A percentile compares a stretch with the other conserved stretches of the same genome.
These are phyloP conservation scores for Pterobdella sp. DNA, from an alignment of 2,888 invertebrate species.

Conservation along the genomic window DNA sequence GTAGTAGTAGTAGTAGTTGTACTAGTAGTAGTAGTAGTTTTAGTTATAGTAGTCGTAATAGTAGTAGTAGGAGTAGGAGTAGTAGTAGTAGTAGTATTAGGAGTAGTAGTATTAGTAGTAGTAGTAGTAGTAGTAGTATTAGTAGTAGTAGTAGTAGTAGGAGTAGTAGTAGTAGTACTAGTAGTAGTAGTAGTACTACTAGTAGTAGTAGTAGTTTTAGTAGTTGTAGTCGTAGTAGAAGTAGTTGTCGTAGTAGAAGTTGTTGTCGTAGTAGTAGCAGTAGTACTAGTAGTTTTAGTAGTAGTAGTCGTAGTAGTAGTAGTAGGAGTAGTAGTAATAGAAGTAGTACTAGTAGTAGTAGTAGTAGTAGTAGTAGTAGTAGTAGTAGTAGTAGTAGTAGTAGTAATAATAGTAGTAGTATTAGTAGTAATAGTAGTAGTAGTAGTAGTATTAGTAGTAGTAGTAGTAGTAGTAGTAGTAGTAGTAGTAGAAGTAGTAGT, in stretches of 20 bases:
- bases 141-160: conserved; percentile 11
- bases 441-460: not conserved
- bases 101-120: not conserved
- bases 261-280: not conserved
- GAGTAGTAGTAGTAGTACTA: not conserved
- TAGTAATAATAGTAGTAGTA: conserved; percentile 12
- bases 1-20: not conserved
- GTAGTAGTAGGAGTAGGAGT: conserved; percentile 10
- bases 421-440: not conserved
- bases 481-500: conserved; percentile 11
- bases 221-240: conserved; percentile 7
- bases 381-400: conserved; percentile 11
- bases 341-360: conserved; percentile 14
- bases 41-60: not conserved
- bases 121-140: conserved; percentile 6
- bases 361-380: conserved; percentile 14
- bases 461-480: conserved; percentile 7
- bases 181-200: conserved; percentile 11
- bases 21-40: not conserved
- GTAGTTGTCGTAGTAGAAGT: not conserved
- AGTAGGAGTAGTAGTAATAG: conserved; percentile 12
- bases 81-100: conserved; percentile 14
- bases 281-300: conserved; percentile 11
- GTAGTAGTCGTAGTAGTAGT: conserved; percentile 12
- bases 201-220: conserved; percentile 10